Base-by-base conservation (phyloP, 2,888 invertebrate species). In the Thereva unica region DNA sequence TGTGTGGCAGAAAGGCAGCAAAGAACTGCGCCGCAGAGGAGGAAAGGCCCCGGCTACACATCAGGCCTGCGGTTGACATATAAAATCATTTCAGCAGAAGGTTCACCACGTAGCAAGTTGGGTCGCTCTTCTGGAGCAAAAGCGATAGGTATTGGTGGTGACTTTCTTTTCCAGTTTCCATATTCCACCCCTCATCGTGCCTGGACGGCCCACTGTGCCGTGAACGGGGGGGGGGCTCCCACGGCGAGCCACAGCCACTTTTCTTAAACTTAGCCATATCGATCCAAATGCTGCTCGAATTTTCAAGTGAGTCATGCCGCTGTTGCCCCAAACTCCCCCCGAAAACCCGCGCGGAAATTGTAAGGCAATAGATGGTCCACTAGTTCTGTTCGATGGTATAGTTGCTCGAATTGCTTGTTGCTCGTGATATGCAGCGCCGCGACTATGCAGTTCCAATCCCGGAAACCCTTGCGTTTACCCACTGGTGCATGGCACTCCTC, bases 261-360 rank as follows among this genome's bases (percentile, higher is more conserved):
- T 34, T 35, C 34, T 23, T 50, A 12, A 7, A 47, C 47, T 59
- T 59, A 59, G 45, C 57, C 57, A 47, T 59, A 59, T 59, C 47
- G 57, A 59, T 59, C 38, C 38, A 47, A 47, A 38, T 47, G 57
- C 23, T 23, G 23, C 23, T 23, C 23, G 23, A 38, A 59, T 59
- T 59, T 59, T 45, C 45, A 57, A 59, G 41, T 59, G 57, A 59
- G 57, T 59, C 57, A 59, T 59, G 57, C 23, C 47, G 34, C 4
- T 9, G 57, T 47, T 34, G 35, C 47, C 47, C 47, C 37, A 38
- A 59, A 59, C 23, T 23, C 23, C 23, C 23, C 23, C 2, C 23
- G 8, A 38, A 37, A 59, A 47, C 47, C 8, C 47, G 10, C 47
- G 10, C 8, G 5, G 38, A 9, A 38, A 47, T 8, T 45, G n/a